A percentile compares a stretch with the other conserved stretches of the same genome.
phyloP scores from a whole-genome alignment of 2,113 vertebrate species.

The Apodemus sylvaticus region DNA sequence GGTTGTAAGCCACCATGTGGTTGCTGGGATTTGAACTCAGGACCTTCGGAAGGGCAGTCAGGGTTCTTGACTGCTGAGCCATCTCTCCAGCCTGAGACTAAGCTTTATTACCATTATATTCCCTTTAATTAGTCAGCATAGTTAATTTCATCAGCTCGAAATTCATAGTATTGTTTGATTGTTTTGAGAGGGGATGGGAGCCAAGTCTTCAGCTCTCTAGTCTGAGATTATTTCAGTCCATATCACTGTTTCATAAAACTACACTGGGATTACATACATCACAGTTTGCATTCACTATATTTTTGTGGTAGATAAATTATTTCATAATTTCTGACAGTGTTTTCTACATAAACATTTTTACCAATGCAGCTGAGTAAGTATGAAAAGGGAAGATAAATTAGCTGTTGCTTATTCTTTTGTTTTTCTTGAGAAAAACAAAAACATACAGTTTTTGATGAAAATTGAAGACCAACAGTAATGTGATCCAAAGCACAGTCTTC shows the following conservation, averaged over 20 bases:
- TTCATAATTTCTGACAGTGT: not conserved
- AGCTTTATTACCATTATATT: not conserved
- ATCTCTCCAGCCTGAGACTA: not conserved
- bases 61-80: too few relatives aligned
- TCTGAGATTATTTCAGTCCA: not conserved
- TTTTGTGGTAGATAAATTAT: not conserved
- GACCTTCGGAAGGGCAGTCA: too few relatives aligned
- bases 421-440: slow-evolving; percentile 39
- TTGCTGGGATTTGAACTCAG: too few relatives aligned
- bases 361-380: not conserved
- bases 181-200: rapidly evolving
- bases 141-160: not conserved
- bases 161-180: not conserved
- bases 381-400: slow-evolving; percentile 7
- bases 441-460: not conserved
- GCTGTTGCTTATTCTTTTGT: not conserved
- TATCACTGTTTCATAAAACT: not conserved
- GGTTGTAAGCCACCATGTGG: too few relatives aligned
- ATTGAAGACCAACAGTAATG: not conserved
- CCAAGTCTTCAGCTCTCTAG: not conserved
- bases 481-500: not conserved
- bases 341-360: not conserved
- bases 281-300: not conserved
- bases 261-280: not conserved
- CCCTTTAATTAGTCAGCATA: not conserved